A percentile compares a stretch with the other conserved stretches of the same genome.
phyloP scores from a whole-genome alignment of 2,888 invertebrate species.

The Endotricha flammealis region DNA sequence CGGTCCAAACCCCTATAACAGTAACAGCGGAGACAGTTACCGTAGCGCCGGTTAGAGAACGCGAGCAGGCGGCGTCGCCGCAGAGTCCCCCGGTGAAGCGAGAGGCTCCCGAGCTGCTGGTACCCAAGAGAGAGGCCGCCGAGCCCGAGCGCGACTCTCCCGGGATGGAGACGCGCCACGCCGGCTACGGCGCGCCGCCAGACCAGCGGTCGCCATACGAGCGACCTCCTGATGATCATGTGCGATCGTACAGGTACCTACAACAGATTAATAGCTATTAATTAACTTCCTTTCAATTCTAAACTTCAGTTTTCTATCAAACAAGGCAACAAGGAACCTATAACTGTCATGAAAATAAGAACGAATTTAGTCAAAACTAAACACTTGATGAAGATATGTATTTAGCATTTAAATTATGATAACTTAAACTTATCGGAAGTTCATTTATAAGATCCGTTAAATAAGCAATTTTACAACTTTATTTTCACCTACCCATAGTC shows the following conservation, averaged over 20 bases:
- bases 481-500: conserved; percentile 50
- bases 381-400: too few species aligned
- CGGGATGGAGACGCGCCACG: conserved; percentile 84
- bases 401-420: too few species aligned
- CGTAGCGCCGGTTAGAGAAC: conserved; percentile 34
- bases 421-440: too few species aligned
- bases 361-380: too few species aligned
- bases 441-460: too few species aligned
- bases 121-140: conserved; percentile 83
- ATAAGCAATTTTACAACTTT: too few species aligned
- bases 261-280: too few species aligned
- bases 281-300: too few species aligned
- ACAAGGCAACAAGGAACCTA: too few species aligned
- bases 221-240: conserved; percentile 80
- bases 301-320: too few species aligned
- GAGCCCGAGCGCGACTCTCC: conserved; percentile 84
- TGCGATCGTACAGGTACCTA: conserved; percentile 74
- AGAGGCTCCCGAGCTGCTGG: conserved; percentile 76
- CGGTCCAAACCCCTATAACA: conserved; percentile 22
- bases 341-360: too few species aligned
- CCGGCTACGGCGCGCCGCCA: conserved; percentile 82
- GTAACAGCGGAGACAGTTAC: conserved; percentile 25
- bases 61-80: conserved; percentile 51
- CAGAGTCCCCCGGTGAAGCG: conserved; percentile 67
- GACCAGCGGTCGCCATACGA: conserved; percentile 84